These are phyloP conservation scores for Drosophila fuyamai DNA, from an alignment of 1,140 invertebrate species.

Conservation along the genomic window DNA sequence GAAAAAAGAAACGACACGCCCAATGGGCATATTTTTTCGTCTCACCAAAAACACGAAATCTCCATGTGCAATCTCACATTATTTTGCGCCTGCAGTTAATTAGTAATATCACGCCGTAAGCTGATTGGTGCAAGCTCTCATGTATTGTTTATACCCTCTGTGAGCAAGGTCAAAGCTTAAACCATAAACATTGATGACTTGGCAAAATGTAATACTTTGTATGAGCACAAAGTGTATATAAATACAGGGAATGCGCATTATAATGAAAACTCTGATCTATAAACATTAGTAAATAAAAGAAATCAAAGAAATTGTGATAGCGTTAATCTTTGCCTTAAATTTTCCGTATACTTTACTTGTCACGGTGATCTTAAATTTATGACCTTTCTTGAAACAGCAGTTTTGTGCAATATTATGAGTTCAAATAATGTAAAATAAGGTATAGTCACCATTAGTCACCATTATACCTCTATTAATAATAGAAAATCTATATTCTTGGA, in stretches of 20 bases:
- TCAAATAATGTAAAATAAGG: too few relatives aligned
- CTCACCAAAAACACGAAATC: conserved; percentile 19
- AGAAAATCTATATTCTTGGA: too few relatives aligned
- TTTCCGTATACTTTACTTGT: background rate
- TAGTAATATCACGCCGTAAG: conserved; percentile 55
- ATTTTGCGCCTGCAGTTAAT: conserved; percentile 45
- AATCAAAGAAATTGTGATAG: background rate
- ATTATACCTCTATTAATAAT: too few relatives aligned
- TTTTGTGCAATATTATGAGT: too few relatives aligned
- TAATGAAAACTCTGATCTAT: background rate
- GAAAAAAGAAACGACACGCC: background rate
- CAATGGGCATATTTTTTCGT: background rate
- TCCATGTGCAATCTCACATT: conserved; percentile 16
- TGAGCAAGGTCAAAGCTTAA: conserved; percentile 70
- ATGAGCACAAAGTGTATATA: conserved; percentile 26
- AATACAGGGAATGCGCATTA: background rate
- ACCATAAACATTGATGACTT: conserved; percentile 80
- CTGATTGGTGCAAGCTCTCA: conserved; percentile 49
- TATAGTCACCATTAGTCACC: too few relatives aligned
- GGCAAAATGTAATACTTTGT: conserved; percentile 55
- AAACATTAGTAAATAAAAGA: background rate
- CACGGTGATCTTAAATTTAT: background rate
- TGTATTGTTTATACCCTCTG: conserved; percentile 36
- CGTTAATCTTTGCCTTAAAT: background rate
- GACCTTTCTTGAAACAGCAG: too few relatives aligned